Evolutionary conservation across 2,888 invertebrate genomes (phyloP), one percentile per base, ranked within the genome.

Genomic region (Dimorphilus gyrociliatus): DNA sequence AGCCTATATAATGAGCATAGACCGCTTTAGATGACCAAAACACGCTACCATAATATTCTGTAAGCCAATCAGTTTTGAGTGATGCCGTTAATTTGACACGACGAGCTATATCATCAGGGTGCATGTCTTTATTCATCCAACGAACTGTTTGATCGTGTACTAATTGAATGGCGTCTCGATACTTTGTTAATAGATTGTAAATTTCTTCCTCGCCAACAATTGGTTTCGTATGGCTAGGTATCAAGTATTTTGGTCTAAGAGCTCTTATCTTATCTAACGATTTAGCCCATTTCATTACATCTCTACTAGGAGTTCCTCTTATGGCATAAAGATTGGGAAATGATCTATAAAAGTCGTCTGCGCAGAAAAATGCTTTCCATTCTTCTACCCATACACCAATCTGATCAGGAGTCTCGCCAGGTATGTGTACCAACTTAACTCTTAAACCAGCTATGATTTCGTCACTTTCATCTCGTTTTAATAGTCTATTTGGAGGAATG

Each of bases 251-350:
- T 4, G 53, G 45, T 14, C 39, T 32, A 10, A 52, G 40, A 6
- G 41, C 36, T 6, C 50, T 35, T 29, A 55, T 51, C n/a, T 30
- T 40, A 19, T 53, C 50, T 19, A 55, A 23, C 2, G 55, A 55
- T 10, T 33, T 23, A 3, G 41, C 37, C 55, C 55, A 55, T 21
- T 42, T 36, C 23, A 41, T 34, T 0, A 45, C 35, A 30, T 48
- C 42, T 4, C 55, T 36, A 4, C 45, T 35, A 3, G 41, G 40
- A 1, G 47, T 50, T 14, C 54, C 55, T 3, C 54, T 38, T 24
- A 55, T 55, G 16, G 53, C 49, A 40, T 53, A 55, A 5, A 55
- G 34, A 34, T 53, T 55, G 1, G 55, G 55, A 30, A 54, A 55
- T 2, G 51, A 45, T 33, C 37, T 33, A 38, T 55, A 55, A 3